Percentiles rank a stretch among this genome's conserved stretches.
phyloP scores from a whole-genome alignment of 1,140 invertebrate species.

The Triops longicaudatus region DNA sequence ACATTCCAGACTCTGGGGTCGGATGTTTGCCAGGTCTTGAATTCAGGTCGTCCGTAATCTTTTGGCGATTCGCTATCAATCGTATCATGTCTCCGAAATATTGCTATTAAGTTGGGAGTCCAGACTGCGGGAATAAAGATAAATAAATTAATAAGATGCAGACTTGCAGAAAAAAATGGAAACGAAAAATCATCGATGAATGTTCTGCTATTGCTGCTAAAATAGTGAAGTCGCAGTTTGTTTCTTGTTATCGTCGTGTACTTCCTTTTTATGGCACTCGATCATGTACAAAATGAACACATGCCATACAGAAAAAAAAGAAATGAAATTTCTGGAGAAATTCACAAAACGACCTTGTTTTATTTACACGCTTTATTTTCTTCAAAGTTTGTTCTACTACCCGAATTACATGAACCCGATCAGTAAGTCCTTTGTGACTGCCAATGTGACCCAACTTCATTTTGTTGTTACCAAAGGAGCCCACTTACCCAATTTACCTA shows the following conservation, averaged over 20 bases:
- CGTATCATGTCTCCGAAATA: background rate
- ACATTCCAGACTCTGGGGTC: background rate
- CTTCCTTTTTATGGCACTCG: slow-evolving; percentile 14
- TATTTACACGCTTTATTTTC: no score
- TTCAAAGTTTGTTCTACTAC: no score
- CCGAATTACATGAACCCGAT: no score
- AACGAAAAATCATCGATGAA: slow-evolving; percentile 13
- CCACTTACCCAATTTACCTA: no score
- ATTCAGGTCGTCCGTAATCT: background rate
- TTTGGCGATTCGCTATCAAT: background rate
- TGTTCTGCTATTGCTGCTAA: slow-evolving; percentile 4
- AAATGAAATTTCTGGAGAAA: background rate
- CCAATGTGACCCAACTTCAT: no score
- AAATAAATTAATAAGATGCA: no score
- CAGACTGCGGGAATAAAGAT: background rate
- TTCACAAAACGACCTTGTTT: background rate
- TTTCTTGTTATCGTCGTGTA: slow-evolving; percentile 15
- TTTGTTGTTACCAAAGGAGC: no score
- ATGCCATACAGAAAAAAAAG: slow-evolving; percentile 1
- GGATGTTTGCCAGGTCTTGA: slow-evolving; percentile 4
- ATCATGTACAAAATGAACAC: slow-evolving; percentile 15
- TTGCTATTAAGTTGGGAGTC: slow-evolving; percentile 7
- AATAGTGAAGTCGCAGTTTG: slow-evolving; percentile 12
- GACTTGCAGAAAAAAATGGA: background rate
- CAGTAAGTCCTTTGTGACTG: no score